Evolutionary conservation across 2,113 vertebrate species (phyloP).

Genomic region (Laticauda colubrina): DNA sequence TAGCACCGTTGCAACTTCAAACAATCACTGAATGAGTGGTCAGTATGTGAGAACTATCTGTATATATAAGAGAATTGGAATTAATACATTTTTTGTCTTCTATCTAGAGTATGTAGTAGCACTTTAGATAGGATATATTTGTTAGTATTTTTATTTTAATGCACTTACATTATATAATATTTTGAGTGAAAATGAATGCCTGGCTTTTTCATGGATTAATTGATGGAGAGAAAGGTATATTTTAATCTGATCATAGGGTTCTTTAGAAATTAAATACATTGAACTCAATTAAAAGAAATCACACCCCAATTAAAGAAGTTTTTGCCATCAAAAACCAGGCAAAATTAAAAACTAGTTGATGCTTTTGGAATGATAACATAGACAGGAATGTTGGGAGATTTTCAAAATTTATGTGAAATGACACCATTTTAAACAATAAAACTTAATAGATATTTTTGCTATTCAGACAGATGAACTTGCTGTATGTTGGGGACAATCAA

Average conservation of each 20-base stretch:
- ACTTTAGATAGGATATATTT: not conserved
- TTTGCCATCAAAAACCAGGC: not conserved
- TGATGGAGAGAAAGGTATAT: not conserved
- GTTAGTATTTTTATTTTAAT: not conserved
- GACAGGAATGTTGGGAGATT: not conserved
- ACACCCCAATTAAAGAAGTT: not conserved
- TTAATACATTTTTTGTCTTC: not conserved
- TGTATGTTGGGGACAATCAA: constrained; percentile 71
- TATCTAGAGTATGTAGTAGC: not conserved
- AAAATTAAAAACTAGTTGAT: not conserved
- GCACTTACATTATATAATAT: not conserved
- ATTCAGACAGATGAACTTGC: constrained; percentile 79
- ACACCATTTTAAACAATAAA: not conserved
- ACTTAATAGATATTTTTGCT: constrained; percentile 19
- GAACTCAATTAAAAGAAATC: not conserved
- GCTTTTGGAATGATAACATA: not conserved
- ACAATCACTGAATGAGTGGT: not conserved
- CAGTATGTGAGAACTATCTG: not conserved
- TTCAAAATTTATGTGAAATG: not conserved
- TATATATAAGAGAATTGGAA: not conserved
- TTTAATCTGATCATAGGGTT: not conserved
- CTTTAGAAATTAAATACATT: not conserved
- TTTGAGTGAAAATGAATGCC: not conserved
- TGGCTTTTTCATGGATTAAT: not conserved
- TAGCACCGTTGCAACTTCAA: not conserved